These are phyloP conservation scores for Anadara kagoshimensis DNA, from an alignment of 1,140 invertebrate species.

Conservation along the genomic window DNA sequence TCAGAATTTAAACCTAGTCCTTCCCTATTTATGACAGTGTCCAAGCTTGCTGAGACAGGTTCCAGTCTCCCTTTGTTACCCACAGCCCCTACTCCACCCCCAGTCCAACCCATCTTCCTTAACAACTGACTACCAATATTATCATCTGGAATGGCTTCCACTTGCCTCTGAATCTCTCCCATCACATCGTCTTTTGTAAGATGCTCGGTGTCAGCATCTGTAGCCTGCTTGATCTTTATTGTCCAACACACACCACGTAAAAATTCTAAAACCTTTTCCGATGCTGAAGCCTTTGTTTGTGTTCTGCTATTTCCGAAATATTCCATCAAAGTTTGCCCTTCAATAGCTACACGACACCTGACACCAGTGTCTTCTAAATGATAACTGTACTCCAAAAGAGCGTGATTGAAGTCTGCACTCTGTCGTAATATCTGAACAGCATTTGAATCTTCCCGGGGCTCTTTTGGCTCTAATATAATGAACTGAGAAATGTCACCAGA, in stretches of 20 bases:
- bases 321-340: conserved; percentile 48
- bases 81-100: conserved; percentile 83
- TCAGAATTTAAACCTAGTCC: conserved; percentile 57
- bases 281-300: conserved; percentile 51
- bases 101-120: conserved; percentile 87
- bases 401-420: conserved; percentile 45
- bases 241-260: conserved; percentile 60
- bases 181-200: conserved; percentile 40
- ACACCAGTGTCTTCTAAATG: conserved; percentile 27
- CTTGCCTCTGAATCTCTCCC: conserved; percentile 56
- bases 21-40: conserved; percentile 56
- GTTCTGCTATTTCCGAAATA: conserved; percentile 35
- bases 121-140: conserved; percentile 83
- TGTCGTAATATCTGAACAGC: conserved; percentile 26
- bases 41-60: conserved; percentile 73
- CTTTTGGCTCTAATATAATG: conserved; percentile 38
- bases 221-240: conserved; percentile 79
- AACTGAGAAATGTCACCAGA: conserved; percentile 34
- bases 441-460: conserved; percentile 8
- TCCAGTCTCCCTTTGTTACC: conserved; percentile 78
- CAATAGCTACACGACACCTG: conserved; percentile 51
- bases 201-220: conserved; percentile 41
- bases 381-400: conserved; percentile 50
- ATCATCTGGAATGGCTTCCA: conserved; percentile 67
- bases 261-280: conserved; percentile 50